phyloP scores from a whole-genome alignment of 2,888 invertebrate species.

The Suillia variegata region DNA sequence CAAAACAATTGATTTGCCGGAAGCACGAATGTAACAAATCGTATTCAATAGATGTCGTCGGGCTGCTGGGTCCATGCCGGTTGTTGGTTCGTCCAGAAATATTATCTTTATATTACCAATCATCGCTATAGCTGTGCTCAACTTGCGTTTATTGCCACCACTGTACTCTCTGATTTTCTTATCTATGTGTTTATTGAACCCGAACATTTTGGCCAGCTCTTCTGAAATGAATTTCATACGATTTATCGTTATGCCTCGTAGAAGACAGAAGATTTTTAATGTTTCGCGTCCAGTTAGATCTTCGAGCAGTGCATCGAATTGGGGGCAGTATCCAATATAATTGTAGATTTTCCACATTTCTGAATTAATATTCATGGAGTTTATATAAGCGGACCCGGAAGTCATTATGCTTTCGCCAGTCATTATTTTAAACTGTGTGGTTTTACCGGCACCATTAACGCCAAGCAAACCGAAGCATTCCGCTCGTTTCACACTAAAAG shows the following conservation, averaged over 20 bases:
- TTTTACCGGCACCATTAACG: slow-evolving; percentile 84
- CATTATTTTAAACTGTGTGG: slow-evolving; percentile 83
- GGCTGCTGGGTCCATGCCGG: slow-evolving; percentile 58
- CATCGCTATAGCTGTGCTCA: slow-evolving; percentile 72
- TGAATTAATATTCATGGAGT: slow-evolving; percentile 63
- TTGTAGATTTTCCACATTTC: slow-evolving; percentile 64
- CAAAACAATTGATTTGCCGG: slow-evolving; percentile 74
- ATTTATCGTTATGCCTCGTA: slow-evolving; percentile 64
- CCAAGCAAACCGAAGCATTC: slow-evolving; percentile 83
- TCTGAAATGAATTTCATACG: slow-evolving; percentile 39
- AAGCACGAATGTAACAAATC: slow-evolving; percentile 67
- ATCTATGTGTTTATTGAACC: slow-evolving; percentile 65
- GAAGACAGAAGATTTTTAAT: slow-evolving; percentile 66
- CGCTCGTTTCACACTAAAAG: slow-evolving; percentile 62
- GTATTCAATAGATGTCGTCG: slow-evolving; percentile 79
- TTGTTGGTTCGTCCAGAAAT: slow-evolving; percentile 71
- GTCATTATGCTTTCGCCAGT: slow-evolving; percentile 76
- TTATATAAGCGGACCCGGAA: slow-evolving; percentile 71
- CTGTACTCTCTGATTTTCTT: slow-evolving; percentile 67
- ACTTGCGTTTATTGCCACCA: slow-evolving; percentile 73
- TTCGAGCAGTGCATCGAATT: slow-evolving; percentile 70
- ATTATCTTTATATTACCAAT: slow-evolving; percentile 70
- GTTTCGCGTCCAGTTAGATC: slow-evolving; percentile 73
- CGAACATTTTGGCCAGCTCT: slow-evolving; percentile 62
- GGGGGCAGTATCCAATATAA: slow-evolving; percentile 72